Evolutionary conservation across 2,113 vertebrate genomes (phyloP), one percentile per base, ranked within the genome.

Genomic region (Varanus salvator): DNA sequence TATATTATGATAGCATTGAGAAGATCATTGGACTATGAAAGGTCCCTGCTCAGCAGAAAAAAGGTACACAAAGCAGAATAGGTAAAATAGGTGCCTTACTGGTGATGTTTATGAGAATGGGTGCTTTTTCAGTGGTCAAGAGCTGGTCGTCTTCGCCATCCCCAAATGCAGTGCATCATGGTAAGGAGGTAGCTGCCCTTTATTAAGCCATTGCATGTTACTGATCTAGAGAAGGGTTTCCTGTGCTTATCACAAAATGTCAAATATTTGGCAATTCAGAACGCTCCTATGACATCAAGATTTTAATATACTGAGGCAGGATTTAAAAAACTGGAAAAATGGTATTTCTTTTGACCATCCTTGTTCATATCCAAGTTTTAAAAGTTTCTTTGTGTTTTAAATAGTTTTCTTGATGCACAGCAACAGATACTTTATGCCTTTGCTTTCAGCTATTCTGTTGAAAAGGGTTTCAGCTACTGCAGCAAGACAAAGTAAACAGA

Each of bases 401-500:
- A 1, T 89, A 92, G 75, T 83, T 74, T 87, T 89, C 87, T 75
- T 68, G 29, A 38, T 90, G 90, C 23, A 0, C 29, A 88, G 91
- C 95, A 90, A 92, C 85, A 38, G 60, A 92, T n/a, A 80, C 50
- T 94, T 29, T 4, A n/a, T 69, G 31, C 71, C 52, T 92, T 91
- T 69, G 68, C 52, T 92, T 88, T 44, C 31, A 38, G 48, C 1
- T 69, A 77, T 78, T 80, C 81, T 89, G 80, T 68, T 86, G 72
- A 93, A 90, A 9, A 81, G 44, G 54, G 90, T 89, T 92, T 92
- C 88, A 86, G 54, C 86, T 86, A 89, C 80, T 86, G 86, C 69
- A 11, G 92, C 17, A 88, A 94, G 54, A 95, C 85, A 52, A 92
- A 57, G 34, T 14, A 93, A 92, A 93, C 83, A 76, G 89, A 91